Evolutionary conservation across 1,140 invertebrate genomes (phyloP), one percentile per base, ranked within the genome.

Genomic region (Acromyrmex charruanus): DNA sequence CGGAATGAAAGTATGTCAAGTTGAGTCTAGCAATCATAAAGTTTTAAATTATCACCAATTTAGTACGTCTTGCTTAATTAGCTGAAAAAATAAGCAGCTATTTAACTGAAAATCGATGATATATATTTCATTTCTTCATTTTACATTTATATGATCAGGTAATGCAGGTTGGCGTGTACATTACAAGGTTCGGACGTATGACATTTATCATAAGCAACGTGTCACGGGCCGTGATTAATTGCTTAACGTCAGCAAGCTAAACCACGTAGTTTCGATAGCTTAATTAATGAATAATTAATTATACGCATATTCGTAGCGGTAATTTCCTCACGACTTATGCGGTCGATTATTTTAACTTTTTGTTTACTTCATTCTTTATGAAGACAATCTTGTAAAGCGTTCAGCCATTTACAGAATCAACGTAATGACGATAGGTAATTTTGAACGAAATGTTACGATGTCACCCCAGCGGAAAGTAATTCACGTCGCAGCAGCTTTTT

Each of bases 211-310:
- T 84, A 75, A 84, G 80, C 80, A 84, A 84, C 80, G 25, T 84
- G 80, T 84, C 80, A 84, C 39, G 3, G 39, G 44, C 25, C 49
- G 44, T 84, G 80, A 84, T 84, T 84, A 84, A 84, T 84, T 84
- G 55, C 80, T 84, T 49, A 75, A 75, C 44, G 80, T 84, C 80
- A 61, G 80, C 39, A 75, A 61, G 80, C 44, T 74, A 49, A 75
- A 75, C 39, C 69, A 28, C 55, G 69, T 35, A 75, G 55, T 21
- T 58, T 49, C 69, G 80, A 84, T 84, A 58, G 69, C 58, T 84
- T 84, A 84, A 84, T 84, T 51, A 84, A 84, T 84, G 80, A 84
- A 84, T 84, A 84, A 84, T 84, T 84, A 84, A 74, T 84, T 84
- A 75, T 61, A 61, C 28, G 35, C n/a, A 75, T 74, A 75, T 84